Percentiles rank a stretch among this genome's conserved stretches.
Conservation (phyloP, 1,140 invertebrate species). For the Drosophila pseudoobscura region DNA sequence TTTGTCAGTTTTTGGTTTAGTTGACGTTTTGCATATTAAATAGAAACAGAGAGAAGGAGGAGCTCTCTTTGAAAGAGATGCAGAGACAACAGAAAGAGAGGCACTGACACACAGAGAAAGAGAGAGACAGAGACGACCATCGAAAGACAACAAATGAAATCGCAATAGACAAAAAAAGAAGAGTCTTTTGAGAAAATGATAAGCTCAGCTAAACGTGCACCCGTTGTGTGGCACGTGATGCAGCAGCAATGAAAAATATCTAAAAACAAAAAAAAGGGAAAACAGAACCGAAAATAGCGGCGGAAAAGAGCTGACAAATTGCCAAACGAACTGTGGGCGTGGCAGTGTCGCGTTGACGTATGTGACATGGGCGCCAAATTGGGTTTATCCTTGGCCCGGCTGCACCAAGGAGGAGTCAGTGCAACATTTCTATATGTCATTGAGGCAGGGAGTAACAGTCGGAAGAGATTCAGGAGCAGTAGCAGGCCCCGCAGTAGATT, state of each 20-base stretch:
- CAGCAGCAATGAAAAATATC: conserved; percentile 41
- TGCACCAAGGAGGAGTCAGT: conserved; percentile 1
- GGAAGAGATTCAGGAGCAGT: neutral
- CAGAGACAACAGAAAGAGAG: neutral
- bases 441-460: neutral
- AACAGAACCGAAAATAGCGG: conserved; percentile 17
- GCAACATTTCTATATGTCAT: conserved; percentile 16
- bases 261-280: conserved; percentile 14
- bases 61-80: neutral
- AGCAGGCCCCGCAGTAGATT: conserved; percentile 4
- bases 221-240: conserved; percentile 75
- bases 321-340: conserved; percentile 68
- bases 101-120: neutral
- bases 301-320: conserved; percentile 73
- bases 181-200: conserved; percentile 75
- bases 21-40: conserved; percentile 80
- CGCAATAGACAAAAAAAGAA: conserved; percentile 23
- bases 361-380: conserved; percentile 81
- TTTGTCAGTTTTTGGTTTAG: conserved; percentile 76
- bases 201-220: conserved; percentile 79
- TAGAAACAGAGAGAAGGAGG: conserved; percentile 57
- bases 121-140: neutral
- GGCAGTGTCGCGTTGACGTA: conserved; percentile 69
- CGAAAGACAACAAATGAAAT: conserved; percentile 24
- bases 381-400: conserved; percentile 50